phyloP scores from a whole-genome alignment of 2,888 invertebrate genomes.

The Dioctria rufipes region DNA sequence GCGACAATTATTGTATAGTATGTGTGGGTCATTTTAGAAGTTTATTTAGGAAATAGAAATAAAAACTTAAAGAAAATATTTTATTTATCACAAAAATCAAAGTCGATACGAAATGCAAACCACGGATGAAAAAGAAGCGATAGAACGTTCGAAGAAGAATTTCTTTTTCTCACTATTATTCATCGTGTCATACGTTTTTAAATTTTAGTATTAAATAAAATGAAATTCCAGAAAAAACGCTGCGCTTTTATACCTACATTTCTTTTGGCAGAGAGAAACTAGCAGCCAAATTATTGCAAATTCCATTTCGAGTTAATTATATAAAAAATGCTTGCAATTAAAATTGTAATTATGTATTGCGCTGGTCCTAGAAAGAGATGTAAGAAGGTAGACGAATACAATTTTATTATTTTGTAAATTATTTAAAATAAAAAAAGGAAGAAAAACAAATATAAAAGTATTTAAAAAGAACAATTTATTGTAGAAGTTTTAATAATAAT shows the following conservation, averaged over 20 bases:
- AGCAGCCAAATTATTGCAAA: neutral
- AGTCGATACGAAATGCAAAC: too few relatives aligned
- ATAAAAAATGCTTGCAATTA: slow-evolving; percentile 2
- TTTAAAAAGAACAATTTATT: slow-evolving; percentile 52
- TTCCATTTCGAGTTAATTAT: slow-evolving; percentile 16
- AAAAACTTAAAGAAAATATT: neutral
- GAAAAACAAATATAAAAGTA: slow-evolving; percentile 37
- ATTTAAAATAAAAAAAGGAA: slow-evolving; percentile 12
- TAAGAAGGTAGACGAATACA: neutral
- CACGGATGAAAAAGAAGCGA: neutral
- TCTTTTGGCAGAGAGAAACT: slow-evolving; percentile 6
- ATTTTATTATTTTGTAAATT: slow-evolving; percentile 51
- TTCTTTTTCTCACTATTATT: neutral
- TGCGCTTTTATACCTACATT: neutral
- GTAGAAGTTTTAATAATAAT: slow-evolving; percentile 53
- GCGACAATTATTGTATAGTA: neutral
- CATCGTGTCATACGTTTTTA: slow-evolving; percentile 20
- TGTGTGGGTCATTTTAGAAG: slow-evolving; percentile 14
- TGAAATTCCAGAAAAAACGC: neutral
- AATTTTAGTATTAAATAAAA: neutral
- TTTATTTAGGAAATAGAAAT: slow-evolving; percentile 23
- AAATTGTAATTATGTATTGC: slow-evolving; percentile 20
- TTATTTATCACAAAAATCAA: too few relatives aligned
- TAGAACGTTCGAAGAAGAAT: slow-evolving; percentile 7
- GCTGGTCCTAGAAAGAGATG: slow-evolving; percentile 16